Evolutionary conservation across 2,113 vertebrate genomes (phyloP), one percentile per base, ranked within the genome.

Genomic region (Microtus ochrogaster): DNA sequence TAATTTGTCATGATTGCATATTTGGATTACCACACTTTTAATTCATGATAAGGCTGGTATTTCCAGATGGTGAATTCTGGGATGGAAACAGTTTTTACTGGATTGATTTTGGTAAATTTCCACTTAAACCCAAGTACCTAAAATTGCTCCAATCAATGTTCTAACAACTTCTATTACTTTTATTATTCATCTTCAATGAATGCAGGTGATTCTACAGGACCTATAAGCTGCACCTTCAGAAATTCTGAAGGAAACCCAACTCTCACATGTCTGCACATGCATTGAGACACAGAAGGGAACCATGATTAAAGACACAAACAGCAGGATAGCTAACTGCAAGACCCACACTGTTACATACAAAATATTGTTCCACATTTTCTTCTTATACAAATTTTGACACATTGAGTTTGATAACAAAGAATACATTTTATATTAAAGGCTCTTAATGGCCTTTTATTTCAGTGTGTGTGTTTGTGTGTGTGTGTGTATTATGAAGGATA

Each of bases 181-280:
- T 68, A 88, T 44, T 17, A 2, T 30, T 78, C 16, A 7, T 44
- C 55, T 39, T 77, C 16, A 73, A 52, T 16, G 44, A 95, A 89
- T 22, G 0, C 0, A 55, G 79, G 61, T 36, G 3, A 39, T 55
- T n/a, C 66, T 39, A 17, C 0, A 63, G 24, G 1, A 28, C 36
- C 58, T 68, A 39, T 3, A 17, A 47, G 22, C 28, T 55, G 2
- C 41, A 55, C 6, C 7, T 5, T 76, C 9, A 7, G 1, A 83
- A 47, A 2, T 1, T 33, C 8, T 52, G 49, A n/a, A 14, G 28
- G 17, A 76, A 72, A 72, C 41, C 2, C 28, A 0, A 17, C 0
- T 7, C 0, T 28, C 3, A 7, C 68, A 55, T 3, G 8, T 1
- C 68, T 73, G 7, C 4, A 9, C 16, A 16, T 12, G 24, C 5